Evolutionary conservation across 2,113 vertebrate species (phyloP).

Genomic region (Ciconia maguari): DNA sequence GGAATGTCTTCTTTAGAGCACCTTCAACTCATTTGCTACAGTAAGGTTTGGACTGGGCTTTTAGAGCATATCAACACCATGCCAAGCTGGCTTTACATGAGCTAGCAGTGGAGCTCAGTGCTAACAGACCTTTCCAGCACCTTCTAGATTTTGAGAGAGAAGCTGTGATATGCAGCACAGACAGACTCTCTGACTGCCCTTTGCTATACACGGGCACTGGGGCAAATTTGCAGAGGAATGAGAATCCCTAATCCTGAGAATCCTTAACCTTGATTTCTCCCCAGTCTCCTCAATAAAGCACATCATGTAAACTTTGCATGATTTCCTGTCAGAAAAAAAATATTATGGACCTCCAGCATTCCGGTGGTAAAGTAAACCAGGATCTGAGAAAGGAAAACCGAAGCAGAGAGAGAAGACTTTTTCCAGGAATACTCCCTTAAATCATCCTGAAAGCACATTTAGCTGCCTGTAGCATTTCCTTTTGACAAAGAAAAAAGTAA

Average conservation of each 20-base stretch:
- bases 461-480: slow-evolving; percentile 32
- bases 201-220: fast-evolving
- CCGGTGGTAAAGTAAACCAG: not conserved
- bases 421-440: not conserved
- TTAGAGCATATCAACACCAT: fast-evolving
- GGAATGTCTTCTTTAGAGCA: not conserved
- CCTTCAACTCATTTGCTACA: not conserved
- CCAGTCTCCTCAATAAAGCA: not conserved
- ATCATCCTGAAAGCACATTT: not conserved
- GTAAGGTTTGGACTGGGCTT: not conserved
- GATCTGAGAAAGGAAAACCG: not conserved
- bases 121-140: not conserved
- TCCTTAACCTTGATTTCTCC: not conserved
- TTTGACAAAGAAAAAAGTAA: slow-evolving; percentile 32
- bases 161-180: not conserved
- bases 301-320: not conserved
- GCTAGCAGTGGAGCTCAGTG: not conserved
- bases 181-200: not conserved
- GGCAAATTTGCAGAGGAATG: not conserved
- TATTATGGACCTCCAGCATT: not conserved
- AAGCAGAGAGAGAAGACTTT: not conserved
- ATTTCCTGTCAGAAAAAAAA: not conserved
- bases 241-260: not conserved
- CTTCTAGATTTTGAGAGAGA: not conserved
- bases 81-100: not conserved